Evolutionary conservation across 2,888 invertebrate species (phyloP), one percentile per base, ranked within the genome.

Genomic region (Serripes groenlandicus): DNA sequence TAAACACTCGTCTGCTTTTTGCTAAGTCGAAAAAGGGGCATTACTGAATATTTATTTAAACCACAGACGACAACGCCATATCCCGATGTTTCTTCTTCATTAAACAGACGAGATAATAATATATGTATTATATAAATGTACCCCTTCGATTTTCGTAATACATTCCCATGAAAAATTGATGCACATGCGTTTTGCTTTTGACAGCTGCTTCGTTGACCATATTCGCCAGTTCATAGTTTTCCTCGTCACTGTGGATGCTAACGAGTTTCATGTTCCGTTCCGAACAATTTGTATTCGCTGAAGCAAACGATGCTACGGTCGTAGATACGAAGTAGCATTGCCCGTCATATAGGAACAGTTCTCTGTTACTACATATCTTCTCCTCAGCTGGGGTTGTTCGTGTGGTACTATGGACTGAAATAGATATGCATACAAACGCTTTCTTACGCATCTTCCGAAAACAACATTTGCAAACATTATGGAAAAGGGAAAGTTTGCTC

Each of bases 271-370:
- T 66, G 35, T 66, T 66, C 21, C 28, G 34, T 26, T 26, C 21
- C 28, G 34, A 7, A 66, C 66, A 66, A 18, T 0, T 37, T 5
- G 42, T 18, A 21, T 71, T 37, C 2, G 72, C 70, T 26, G 26
- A 28, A 15, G 21, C 21, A 23, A 76, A 76, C 15, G 30, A 21
- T 18, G 23, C 34, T 9, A 23, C 4, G 0, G n/a, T 42, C 23
- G 71, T 64, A 0, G 66, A 54, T 1, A 75, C 32, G 7, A 54
- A 42, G 64, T 68, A 73, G 30, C 75, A 81, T 15, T 42, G 26
- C 7, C 18, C 26, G 7, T 73, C 56, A 26, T 68, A 66, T 23
- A 64, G 71, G 26, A 78, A 28, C 34, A 49, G 35, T n/a, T 62
- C 49, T 26, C 30, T 35, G 56, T 71, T 54, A 30, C 71, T 62